Evolutionary conservation across 1,140 invertebrate species (phyloP), one percentile per base, ranked within the genome.

Genomic region (Calliphora vicina): DNA sequence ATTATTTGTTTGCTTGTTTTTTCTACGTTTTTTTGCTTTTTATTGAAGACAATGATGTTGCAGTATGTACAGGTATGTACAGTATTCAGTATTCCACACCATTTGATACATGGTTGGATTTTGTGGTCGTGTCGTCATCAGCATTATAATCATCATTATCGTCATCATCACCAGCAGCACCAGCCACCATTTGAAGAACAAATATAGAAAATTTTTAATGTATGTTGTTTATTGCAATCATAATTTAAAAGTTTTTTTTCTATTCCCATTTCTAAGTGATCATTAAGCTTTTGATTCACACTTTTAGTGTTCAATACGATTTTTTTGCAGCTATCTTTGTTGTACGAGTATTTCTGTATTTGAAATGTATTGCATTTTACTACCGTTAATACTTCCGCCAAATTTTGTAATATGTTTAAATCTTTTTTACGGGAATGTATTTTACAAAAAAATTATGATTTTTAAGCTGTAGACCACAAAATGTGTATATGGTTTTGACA

Each of bases 281-380:
- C 61, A 67, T 67, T 67, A 67, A 23, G 61, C 61, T 20, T 67
- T 67, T 67, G 61, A 67, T 67, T 67, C 61, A 67, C 61, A 67
- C 61, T 67, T 67, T 67, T 67, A 20, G 20, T n/a, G n/a, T 57
- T 57, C 15, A n/a, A 57, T 57, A n/a, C n/a, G 15, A 67, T 23
- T 20, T 67, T 67, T 67, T 67, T 67, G n/a, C 25, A 25, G 20
- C 35, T 35, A 10, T 35, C 35, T 5, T 35, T 35, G 20, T 23
- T 67, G 10, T 20, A 23, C 9, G n/a, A n/a, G n/a, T n/a, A n/a
- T 67, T 67, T 23, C 25, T 67, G 5, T n/a, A n/a, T n/a, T 57
- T n/a, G 50, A 57, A 57, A 57, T 35, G n/a, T 57, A n/a, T 57
- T 57, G 15, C n/a, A n/a, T n/a, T 57, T 57, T 57, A n/a, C 61